Evolutionary conservation across 2,113 vertebrate genomes (phyloP).

Genomic region (Motacilla alba): DNA sequence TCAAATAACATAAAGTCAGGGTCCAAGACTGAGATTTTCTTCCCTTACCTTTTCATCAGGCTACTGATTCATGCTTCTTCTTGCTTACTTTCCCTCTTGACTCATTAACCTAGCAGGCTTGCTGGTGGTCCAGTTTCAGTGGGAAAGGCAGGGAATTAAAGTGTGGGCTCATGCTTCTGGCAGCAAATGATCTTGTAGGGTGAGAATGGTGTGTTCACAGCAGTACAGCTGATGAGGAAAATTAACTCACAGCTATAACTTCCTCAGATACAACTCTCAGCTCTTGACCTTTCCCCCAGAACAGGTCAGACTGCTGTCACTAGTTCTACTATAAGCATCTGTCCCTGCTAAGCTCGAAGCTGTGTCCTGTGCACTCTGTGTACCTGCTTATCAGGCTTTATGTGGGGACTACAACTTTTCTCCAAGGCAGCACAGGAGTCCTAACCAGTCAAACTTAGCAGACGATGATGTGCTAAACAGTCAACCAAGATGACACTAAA

Average conservation of each 20-base stretch:
- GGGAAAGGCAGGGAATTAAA: neutral
- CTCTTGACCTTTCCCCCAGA: neutral
- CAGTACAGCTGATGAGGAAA: neutral
- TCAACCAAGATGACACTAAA: neutral
- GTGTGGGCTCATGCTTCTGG: neutral
- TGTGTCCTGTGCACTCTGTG: rapidly evolving
- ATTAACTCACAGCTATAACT: neutral
- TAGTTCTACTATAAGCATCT: neutral
- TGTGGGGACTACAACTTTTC: neutral
- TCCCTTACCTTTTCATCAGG: neutral
- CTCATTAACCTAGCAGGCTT: neutral
- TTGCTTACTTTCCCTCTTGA: neutral
- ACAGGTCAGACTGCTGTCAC: neutral
- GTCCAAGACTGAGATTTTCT: neutral
- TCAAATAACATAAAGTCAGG: neutral
- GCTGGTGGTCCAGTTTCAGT: neutral
- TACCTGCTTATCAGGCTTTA: rapidly evolving
- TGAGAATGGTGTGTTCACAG: neutral
- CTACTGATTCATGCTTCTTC: neutral
- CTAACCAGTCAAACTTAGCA: neutral
- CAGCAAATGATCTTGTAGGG: neutral
- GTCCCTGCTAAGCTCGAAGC: neutral
- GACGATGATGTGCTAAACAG: neutral
- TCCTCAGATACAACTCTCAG: neutral
- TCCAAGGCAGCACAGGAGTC: neutral